Evolutionary conservation across 2,113 vertebrate species (phyloP).

Genomic region (Ariopsis seemanni): DNA sequence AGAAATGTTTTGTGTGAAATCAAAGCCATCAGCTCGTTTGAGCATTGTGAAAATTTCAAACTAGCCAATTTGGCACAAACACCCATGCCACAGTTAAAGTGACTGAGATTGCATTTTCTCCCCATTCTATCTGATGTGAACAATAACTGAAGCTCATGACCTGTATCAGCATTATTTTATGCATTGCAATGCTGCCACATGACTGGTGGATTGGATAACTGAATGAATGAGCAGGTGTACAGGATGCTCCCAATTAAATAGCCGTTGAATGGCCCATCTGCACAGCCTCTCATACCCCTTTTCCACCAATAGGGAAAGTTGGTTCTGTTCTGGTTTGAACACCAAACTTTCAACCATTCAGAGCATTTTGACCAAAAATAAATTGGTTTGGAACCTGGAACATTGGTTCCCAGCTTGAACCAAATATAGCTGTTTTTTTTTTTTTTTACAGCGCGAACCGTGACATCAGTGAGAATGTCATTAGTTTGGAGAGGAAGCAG

Average conservation of each 20-base stretch:
- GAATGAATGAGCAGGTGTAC: neutral
- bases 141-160: neutral
- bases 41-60: neutral
- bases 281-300: neutral
- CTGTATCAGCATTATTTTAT: neutral
- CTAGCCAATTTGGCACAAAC: neutral
- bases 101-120: neutral
- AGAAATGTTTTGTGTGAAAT: neutral
- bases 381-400: no score
- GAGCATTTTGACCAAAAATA: no score
- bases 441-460: no score
- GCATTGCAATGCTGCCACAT: neutral
- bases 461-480: no score
- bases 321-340: no score
- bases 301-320: no score
- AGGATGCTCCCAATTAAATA: neutral
- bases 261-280: neutral
- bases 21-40: neutral
- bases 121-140: neutral
- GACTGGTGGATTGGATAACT: neutral
- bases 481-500: no score
- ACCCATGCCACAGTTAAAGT: neutral
- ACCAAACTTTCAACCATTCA: no score
- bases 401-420: no score
- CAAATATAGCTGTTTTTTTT: no score